A percentile compares a stretch with the other conserved stretches of the same genome.
Evolutionary conservation across 2,113 vertebrate species (phyloP).

Genomic region (Dolichotis patagonum): DNA sequence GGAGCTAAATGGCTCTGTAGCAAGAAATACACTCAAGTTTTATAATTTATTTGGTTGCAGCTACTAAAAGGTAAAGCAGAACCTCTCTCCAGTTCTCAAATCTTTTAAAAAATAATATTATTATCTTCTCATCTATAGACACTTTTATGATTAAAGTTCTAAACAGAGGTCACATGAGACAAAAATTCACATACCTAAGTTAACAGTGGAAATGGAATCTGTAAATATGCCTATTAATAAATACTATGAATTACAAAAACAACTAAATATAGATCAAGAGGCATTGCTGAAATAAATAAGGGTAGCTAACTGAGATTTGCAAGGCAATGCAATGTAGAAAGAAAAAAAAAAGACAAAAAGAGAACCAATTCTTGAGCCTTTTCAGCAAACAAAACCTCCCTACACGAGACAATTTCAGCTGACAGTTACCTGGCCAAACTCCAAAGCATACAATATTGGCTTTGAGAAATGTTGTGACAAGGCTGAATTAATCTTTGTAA

Average conservation of each 20-base stretch:
- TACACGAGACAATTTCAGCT: neutral
- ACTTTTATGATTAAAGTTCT: constrained; percentile 80
- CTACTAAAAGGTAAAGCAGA: constrained; percentile 87
- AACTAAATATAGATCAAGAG: neutral
- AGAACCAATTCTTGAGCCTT: neutral
- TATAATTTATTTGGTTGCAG: constrained; percentile 98
- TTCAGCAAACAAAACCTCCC: neutral
- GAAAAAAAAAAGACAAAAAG: neutral
- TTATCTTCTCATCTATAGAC: constrained; percentile 71
- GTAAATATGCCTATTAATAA: constrained; percentile 88
- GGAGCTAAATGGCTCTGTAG: constrained; percentile 92
- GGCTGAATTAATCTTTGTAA: neutral
- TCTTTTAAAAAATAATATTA: constrained; percentile 74
- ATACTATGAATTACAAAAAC: constrained; percentile 79
- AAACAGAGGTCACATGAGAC: constrained; percentile 77
- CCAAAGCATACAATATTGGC: neutral
- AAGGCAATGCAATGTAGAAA: neutral
- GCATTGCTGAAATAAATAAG: neutral
- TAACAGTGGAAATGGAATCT: constrained; percentile 83
- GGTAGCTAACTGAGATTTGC: neutral
- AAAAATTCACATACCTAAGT: constrained; percentile 78
- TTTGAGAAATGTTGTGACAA: constrained; percentile 30
- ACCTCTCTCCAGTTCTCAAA: constrained; percentile 59
- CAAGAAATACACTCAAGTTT: constrained; percentile 92
- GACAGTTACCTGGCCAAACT: neutral